A percentile compares a stretch with the other conserved stretches of the same genome.
These are phyloP conservation scores for Salvelinus namaycush DNA, from an alignment of 2,113 vertebrate genomes.

Conservation along the genomic window DNA sequence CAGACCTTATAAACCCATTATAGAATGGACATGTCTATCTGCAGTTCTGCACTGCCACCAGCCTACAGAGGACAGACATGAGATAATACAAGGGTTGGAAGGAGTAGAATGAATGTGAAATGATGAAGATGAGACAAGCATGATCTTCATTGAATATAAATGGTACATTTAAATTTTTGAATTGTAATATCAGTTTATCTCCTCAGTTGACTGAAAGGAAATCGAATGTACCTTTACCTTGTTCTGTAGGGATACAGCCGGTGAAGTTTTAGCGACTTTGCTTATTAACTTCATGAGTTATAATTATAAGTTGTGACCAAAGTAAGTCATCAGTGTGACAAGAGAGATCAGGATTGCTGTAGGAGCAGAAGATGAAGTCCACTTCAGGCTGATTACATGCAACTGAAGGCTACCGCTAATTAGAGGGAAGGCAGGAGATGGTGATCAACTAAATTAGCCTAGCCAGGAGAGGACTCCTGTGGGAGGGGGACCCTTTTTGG, in stretches of 20 bases:
- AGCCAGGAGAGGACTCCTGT: constrained; percentile 44
- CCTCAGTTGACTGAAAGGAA: too few species aligned
- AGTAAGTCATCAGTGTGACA: constrained; percentile 39
- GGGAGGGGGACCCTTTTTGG: constrained; percentile 32
- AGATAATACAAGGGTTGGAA: not conserved
- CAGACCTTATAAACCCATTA: constrained; percentile 46
- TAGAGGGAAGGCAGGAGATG: constrained; percentile 48
- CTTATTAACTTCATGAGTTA: constrained; percentile 57
- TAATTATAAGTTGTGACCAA: constrained; percentile 48
- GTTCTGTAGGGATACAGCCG: constrained; percentile 17
- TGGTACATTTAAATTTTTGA: too few species aligned
- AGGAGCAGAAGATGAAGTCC: constrained; percentile 44
- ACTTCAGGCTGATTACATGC: constrained; percentile 53
- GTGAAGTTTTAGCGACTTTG: constrained; percentile 50
- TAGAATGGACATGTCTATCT: constrained; percentile 17
- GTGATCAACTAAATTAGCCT: constrained; percentile 63
- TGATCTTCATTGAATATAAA: too few species aligned
- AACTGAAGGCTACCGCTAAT: constrained; percentile 50
- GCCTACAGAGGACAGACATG: not conserved
- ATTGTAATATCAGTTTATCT: too few species aligned
- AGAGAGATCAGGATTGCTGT: constrained; percentile 52
- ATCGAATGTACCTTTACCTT: too few species aligned
- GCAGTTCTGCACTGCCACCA: not conserved
- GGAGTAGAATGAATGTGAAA: not conserved
- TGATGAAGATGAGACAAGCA: not conserved